Evolutionary conservation across 2,113 vertebrate genomes (phyloP), one percentile per base, ranked within the genome.

Genomic region (Carassius gibelio): DNA sequence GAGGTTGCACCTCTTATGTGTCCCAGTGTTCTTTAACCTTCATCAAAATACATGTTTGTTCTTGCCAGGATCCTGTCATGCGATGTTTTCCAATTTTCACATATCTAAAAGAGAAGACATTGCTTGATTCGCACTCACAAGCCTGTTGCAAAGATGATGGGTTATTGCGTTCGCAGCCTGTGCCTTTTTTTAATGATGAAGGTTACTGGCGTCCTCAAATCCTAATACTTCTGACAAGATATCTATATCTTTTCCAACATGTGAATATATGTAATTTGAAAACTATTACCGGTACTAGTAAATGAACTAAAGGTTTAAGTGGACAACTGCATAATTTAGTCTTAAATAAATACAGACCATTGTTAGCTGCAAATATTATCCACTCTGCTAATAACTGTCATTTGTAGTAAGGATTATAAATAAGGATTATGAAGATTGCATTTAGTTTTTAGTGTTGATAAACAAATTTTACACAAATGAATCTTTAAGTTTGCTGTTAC

Each of bases 21-120:
- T 61, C 48, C 23, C 82, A 23, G 13, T 61, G 52, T 80, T 75
- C 85, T 50, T 69, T 59, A 30, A 55, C 19, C 26, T 57, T 57
- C 10, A 72, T 82, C 30, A 19, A 59, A 57, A 83, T 59, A 59
- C 30, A 74, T 38, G 79, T 61, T 69, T 81, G 21, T 21, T 23
- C 68, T 68, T 15, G 45, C 11, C 81, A 38, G 76, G 26, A 5
- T 78, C 9, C 23, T 77, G 52, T 76, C 45, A 66, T 75, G 61
- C 66, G 55, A 36, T 45, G 72, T 21, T 72, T 62, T 52, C 1
- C 61, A 66, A 50, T 74, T 81, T 34, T 57, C 11, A 71, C 75
- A 76, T 42, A n/a, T 36, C 36, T 21, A n/a, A 80, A 21, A 23
- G 21, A 57, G 75, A 45, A 69, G 23, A 64, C 6, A 21, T 59